phyloP scores from a whole-genome alignment of 1,140 invertebrate genomes.

The Homarus americanus region DNA sequence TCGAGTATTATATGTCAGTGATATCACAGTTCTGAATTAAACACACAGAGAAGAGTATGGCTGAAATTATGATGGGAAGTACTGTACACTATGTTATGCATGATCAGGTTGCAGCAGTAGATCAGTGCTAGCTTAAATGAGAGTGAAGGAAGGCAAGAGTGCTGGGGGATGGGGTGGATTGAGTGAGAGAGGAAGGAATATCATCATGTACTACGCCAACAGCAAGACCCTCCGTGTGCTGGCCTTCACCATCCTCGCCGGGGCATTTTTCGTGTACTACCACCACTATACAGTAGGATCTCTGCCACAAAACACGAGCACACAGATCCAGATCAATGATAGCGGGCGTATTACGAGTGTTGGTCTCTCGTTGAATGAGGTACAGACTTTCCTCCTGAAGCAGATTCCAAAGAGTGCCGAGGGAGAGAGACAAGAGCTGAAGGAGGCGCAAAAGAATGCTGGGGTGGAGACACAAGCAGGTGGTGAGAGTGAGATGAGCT shows the following conservation, averaged over 20 bases:
- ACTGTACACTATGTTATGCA: too few relatives aligned
- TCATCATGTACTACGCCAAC: too few relatives aligned
- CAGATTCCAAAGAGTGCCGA: background rate
- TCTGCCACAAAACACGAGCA: background rate
- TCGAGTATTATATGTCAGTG: too few relatives aligned
- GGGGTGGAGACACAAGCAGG: background rate
- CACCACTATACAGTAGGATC: background rate
- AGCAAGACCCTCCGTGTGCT: background rate
- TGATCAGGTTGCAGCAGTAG: too few relatives aligned
- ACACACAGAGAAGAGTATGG: too few relatives aligned
- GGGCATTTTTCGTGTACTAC: background rate
- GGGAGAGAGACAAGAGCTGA: background rate
- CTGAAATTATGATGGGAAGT: too few relatives aligned
- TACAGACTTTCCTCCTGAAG: background rate
- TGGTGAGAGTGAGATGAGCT: background rate
- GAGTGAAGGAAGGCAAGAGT: too few relatives aligned
- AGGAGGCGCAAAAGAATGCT: background rate
- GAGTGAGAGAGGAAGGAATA: too few relatives aligned
- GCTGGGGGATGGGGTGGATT: too few relatives aligned
- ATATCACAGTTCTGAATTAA: too few relatives aligned
- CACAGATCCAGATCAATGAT: background rate
- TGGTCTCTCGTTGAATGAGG: background rate
- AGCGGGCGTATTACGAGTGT: background rate
- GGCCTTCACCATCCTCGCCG: background rate
- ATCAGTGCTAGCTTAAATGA: too few relatives aligned